Base-by-base conservation (phyloP, 2,113 vertebrate species). In the Amphiprion ocellaris region DNA sequence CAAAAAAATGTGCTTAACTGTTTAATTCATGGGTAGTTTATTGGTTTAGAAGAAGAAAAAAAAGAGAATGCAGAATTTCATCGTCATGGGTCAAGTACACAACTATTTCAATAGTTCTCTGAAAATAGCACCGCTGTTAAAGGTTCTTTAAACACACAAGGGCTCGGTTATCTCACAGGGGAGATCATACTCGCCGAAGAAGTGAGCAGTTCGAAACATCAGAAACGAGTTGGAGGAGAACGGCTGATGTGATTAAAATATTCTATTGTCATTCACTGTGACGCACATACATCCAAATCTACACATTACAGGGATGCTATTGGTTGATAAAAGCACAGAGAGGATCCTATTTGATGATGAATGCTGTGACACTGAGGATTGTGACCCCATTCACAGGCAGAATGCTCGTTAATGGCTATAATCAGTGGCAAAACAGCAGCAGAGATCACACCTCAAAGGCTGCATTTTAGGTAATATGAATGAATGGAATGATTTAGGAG, bases 301-400 rank as follows among this genome's bases (percentile, higher is more conserved):
- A 41, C 69, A 79, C 2, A 1, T 62, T 52, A 47, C 62, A 78
- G 61, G 69, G 55, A 73, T 19, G 19, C 49, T 23, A 8, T 47
- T 50, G 49, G 37, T 67, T 24, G 37, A 62, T 64, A 44, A 56
- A 55, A 50, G 28, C 61, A 26, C 16, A 28, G 53, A 52, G 55
- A 83, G 56, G 77, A 86, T 80, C 66, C 55, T 8, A 55, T 67
- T 67, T 26, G 14, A 70, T 77, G 80, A 77, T 87, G 74, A 74
- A 71, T 68, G 59, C 60, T 68, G 84, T 76, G 77, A 82, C 46
- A 47, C 56, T 4, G 59, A 78, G 49, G 61, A 56, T 66, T 30
- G 49, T 47, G 77, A 87, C 69, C 78, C 52, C 69, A 46, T 85
- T 52, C 71, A 64, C 85, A 70, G 46, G 37, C 50, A 52, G 72